Evolutionary conservation across 2,888 invertebrate genomes (phyloP).

Genomic region (Dorcus hopei): DNA sequence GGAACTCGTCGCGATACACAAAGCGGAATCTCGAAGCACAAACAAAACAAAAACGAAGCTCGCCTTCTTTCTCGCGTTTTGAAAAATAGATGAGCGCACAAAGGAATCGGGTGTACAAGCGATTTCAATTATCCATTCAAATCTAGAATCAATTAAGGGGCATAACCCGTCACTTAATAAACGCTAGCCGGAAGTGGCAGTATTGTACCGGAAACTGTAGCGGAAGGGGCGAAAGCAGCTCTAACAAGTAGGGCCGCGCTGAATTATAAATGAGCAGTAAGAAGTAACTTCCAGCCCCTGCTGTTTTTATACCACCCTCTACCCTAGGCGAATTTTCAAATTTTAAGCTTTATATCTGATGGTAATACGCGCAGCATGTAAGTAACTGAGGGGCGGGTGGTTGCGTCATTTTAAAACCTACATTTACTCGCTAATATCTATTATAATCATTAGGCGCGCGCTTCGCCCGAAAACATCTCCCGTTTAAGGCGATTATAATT

Average conservation of each 20-base stretch:
- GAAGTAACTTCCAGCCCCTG: slow-evolving; percentile 48
- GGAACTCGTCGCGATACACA: too few species aligned
- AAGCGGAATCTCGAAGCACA: too few species aligned
- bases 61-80: too few species aligned
- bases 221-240: slow-evolving; percentile 27
- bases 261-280: slow-evolving; percentile 52
- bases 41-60: too few species aligned
- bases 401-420: slow-evolving; percentile 10
- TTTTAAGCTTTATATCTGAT: slow-evolving; percentile 42
- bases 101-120: slow-evolving; percentile 20
- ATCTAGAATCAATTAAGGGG: slow-evolving; percentile 34
- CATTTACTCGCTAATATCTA: slow-evolving; percentile 18
- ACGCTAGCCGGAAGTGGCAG: slow-evolving; percentile 41
- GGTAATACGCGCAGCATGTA: slow-evolving; percentile 5
- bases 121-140: slow-evolving; percentile 31
- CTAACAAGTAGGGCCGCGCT: slow-evolving; percentile 39
- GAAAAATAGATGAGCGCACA: too few species aligned
- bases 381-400: neutral
- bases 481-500: too few species aligned
- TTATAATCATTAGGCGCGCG: slow-evolving; percentile 9
- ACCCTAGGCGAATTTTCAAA: slow-evolving; percentile 40
- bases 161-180: slow-evolving; percentile 33
- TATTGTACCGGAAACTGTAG: slow-evolving; percentile 43
- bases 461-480: too few species aligned
- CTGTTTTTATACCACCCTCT: slow-evolving; percentile 43